phyloP scores from a whole-genome alignment of 2,113 vertebrate genomes.

The Scolopax mira region DNA sequence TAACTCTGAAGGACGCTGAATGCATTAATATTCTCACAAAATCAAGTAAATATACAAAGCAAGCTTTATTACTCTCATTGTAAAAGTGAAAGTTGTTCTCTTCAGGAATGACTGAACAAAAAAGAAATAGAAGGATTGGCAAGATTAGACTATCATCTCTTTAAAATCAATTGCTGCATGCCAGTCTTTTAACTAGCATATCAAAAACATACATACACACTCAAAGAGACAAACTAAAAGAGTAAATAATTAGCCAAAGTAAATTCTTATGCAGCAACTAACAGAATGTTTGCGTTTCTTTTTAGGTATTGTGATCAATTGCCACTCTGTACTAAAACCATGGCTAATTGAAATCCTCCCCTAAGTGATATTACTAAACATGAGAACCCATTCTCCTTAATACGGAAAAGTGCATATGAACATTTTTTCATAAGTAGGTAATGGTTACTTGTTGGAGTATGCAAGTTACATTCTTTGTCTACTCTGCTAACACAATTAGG shows the following conservation, averaged over 20 bases:
- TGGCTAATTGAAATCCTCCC: neutral
- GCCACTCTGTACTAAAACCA: neutral
- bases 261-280: constrained; percentile 25
- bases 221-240: constrained; percentile 3
- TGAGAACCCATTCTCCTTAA: neutral
- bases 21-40: neutral
- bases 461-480: constrained; percentile 8
- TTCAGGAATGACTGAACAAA: neutral
- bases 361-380: neutral
- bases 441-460: constrained; percentile 9
- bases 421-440: constrained; percentile 52
- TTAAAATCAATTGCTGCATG: neutral
- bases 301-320: neutral
- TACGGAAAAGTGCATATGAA: neutral
- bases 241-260: constrained; percentile 47
- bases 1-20: neutral
- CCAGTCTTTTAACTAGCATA: neutral
- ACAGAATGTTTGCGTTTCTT: constrained; percentile 7
- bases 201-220: neutral
- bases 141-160: neutral
- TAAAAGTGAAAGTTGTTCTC: neutral
- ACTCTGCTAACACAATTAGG: neutral
- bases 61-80: neutral
- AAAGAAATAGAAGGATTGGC: neutral
- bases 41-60: neutral